phyloP scores from a whole-genome alignment of 2,888 invertebrate genomes.

The Caenorhabditis wallacei region DNA sequence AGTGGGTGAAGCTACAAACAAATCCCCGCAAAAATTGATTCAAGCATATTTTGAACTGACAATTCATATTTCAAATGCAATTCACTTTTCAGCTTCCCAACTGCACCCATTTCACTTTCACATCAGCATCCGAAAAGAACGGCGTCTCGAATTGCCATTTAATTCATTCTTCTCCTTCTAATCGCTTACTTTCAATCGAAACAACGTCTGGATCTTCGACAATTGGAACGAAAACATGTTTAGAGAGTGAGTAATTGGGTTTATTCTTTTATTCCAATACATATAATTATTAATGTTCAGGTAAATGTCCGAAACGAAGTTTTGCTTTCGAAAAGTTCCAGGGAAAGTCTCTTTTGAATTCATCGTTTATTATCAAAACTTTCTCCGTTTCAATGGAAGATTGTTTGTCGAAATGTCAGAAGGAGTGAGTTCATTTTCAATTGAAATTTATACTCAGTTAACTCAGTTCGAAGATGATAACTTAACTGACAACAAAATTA shows the following conservation, averaged over 20 bases:
- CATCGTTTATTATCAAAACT: constrained; percentile 47
- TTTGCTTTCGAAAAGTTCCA: constrained; percentile 68
- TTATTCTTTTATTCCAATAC: neutral
- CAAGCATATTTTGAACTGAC: neutral
- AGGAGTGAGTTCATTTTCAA: constrained; percentile 48
- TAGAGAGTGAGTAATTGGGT: constrained; percentile 59
- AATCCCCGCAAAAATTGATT: too few species aligned
- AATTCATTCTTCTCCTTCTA: constrained; percentile 8
- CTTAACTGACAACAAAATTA: too few species aligned
- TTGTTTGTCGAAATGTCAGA: constrained; percentile 71
- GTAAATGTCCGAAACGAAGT: constrained; percentile 60
- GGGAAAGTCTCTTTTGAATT: constrained; percentile 34
- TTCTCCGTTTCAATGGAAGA: constrained; percentile 61
- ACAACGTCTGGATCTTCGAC: constrained; percentile 48
- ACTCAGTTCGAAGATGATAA: too few species aligned
- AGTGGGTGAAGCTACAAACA: too few species aligned
- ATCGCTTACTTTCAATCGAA: neutral
- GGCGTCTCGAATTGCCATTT: constrained; percentile 48
- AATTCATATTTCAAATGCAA: neutral
- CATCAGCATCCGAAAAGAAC: constrained; percentile 19
- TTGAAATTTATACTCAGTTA: neutral
- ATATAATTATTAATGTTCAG: constrained; percentile 39
- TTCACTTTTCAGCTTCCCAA: constrained; percentile 28
- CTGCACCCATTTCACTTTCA: constrained; percentile 60
- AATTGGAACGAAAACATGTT: constrained; percentile 57